A percentile compares a stretch with the other conserved stretches of the same genome.
Evolutionary conservation across 2,797 vertebrate genomes (phyloP).

Genomic region (Cryptoprocta ferox): DNA sequence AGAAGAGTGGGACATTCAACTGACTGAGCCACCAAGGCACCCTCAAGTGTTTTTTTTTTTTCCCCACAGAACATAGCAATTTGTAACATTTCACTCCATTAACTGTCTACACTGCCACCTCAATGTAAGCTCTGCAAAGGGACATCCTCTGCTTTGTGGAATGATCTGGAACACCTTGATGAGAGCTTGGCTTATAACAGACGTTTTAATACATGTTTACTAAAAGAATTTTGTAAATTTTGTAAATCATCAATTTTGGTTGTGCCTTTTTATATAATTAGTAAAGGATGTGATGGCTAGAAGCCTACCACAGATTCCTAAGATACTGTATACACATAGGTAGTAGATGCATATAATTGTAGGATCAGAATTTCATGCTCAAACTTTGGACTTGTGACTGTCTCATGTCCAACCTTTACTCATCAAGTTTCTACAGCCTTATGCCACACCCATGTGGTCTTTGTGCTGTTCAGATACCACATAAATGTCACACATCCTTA

Average conservation of each 20-base stretch:
- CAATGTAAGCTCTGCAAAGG: neutral
- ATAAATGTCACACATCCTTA: neutral
- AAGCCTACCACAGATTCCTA: neutral
- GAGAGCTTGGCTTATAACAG: neutral
- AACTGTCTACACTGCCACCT: neutral
- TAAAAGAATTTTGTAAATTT: too few species aligned
- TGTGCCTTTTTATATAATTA: neutral
- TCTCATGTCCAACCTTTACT: slow-evolving; percentile 45
- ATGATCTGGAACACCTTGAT: neutral
- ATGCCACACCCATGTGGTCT: neutral
- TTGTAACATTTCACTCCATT: neutral
- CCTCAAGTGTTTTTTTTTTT: too few species aligned
- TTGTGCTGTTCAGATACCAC: neutral
- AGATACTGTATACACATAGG: neutral
- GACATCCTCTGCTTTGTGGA: neutral
- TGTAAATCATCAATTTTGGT: neutral
- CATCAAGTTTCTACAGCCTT: slow-evolving; percentile 34
- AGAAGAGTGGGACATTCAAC: too few species aligned
- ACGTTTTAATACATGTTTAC: neutral
- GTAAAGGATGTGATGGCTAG: neutral
- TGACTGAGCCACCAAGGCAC: too few species aligned
- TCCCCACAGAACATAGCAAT: neutral
- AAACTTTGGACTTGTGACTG: slow-evolving; percentile 42
- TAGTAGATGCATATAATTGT: neutral
- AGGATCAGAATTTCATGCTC: slow-evolving; percentile 51